Evolutionary conservation across 1,140 invertebrate genomes (phyloP).

Genomic region (Dendrolimus punctatus): DNA sequence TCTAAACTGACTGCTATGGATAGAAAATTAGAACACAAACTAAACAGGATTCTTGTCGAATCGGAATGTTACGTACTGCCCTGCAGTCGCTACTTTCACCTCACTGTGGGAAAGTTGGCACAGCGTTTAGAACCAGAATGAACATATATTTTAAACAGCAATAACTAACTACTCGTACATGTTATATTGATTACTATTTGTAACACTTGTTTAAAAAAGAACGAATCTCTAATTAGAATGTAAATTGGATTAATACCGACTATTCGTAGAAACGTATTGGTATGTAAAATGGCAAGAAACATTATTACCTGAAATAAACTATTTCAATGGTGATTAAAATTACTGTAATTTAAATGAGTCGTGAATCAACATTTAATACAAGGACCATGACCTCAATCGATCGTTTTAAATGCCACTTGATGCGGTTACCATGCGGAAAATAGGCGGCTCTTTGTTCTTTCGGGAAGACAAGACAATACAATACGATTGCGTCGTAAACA

Average conservation of each 20-base stretch:
- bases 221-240: no score
- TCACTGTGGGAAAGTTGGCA: conserved; percentile 51
- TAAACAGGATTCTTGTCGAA: conserved; percentile 33
- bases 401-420: conserved; percentile 62
- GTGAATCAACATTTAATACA: conserved; percentile 19
- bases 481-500: conserved; percentile 37
- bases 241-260: no score
- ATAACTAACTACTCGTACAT: no score
- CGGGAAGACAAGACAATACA: conserved; percentile 35
- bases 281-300: no score
- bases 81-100: conserved; percentile 59
- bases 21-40: conserved; percentile 5
- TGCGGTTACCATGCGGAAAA: conserved; percentile 54
- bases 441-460: conserved; percentile 37
- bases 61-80: conserved; percentile 43
- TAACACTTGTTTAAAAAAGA: no score
- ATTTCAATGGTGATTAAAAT: conserved; percentile 15
- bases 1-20: not conserved
- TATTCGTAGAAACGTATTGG: no score
- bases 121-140: conserved; percentile 47
- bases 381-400: conserved; percentile 50
- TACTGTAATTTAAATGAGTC: conserved; percentile 20
- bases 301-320: not conserved
- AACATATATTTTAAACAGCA: conserved; percentile 26
- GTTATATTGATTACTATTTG: no score